Percentiles rank a stretch among this genome's conserved stretches.
These are phyloP conservation scores for Hololepta plana DNA, from an alignment of 2,888 invertebrate species.

Conservation along the genomic window DNA sequence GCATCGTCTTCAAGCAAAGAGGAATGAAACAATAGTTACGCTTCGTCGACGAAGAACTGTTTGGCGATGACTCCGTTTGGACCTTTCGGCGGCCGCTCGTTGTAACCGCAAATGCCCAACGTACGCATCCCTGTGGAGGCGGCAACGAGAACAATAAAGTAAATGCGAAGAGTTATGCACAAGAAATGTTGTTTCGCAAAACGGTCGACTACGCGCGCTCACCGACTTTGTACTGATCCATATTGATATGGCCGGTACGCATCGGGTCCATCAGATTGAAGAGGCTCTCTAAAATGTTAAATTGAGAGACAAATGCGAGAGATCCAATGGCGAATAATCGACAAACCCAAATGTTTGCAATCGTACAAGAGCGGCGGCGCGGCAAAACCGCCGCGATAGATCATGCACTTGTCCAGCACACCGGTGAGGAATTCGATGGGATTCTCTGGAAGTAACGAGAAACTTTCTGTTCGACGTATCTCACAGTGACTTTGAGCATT, in stretches of 20 bases:
- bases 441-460: constrained; percentile 16
- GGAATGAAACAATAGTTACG: constrained; percentile 12
- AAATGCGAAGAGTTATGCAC: constrained; percentile 2
- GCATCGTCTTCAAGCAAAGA: not conserved
- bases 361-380: constrained; percentile 28
- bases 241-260: constrained; percentile 20
- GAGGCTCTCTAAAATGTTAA: constrained; percentile 15
- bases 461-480: not conserved
- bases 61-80: constrained; percentile 17
- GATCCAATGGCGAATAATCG: constrained; percentile 2
- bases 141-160: constrained; percentile 1
- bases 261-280: constrained; percentile 24
- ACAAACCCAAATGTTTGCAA: not conserved
- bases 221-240: constrained; percentile 19
- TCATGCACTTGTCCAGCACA: constrained; percentile 26
- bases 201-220: not conserved
- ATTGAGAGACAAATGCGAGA: not conserved
- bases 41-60: constrained; percentile 21
- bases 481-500: not conserved
- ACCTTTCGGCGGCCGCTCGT: constrained; percentile 15
- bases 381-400: constrained; percentile 27
- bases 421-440: constrained; percentile 27
- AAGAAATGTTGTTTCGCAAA: constrained; percentile 2
- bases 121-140: constrained; percentile 23
- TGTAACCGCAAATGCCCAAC: constrained; percentile 20